A percentile compares a stretch with the other conserved stretches of the same genome.
Conservation (phyloP, 2,797 vertebrate species). For the Echiichthys vipera region DNA sequence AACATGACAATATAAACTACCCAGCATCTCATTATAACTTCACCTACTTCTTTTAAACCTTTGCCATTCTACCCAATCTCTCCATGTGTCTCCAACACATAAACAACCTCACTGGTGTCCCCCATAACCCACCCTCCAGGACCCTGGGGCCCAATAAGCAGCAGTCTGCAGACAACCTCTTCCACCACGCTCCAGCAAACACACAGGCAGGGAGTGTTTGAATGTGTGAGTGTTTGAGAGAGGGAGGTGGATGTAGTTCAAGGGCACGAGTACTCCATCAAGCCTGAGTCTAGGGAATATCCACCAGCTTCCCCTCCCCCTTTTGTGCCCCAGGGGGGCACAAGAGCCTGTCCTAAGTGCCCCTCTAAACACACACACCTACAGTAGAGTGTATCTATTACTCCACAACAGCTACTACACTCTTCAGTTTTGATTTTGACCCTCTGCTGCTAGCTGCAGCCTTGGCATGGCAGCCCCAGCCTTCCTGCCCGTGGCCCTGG, state of each 20-base stretch:
- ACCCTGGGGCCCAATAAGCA: constrained; percentile 88
- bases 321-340: constrained; percentile 22
- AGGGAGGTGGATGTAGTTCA: constrained; percentile 76
- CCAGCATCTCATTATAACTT: constrained; percentile 23
- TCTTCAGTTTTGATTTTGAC: constrained; percentile 50
- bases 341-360: constrained; percentile 30
- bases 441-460: constrained; percentile 51
- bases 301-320: constrained; percentile 35
- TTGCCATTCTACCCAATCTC: constrained; percentile 48
- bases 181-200: constrained; percentile 77
- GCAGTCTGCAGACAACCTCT: constrained; percentile 85
- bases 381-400: constrained; percentile 27
- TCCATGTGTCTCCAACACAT: constrained; percentile 53
- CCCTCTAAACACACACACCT: constrained; percentile 26
- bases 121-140: constrained; percentile 60
- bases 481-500: constrained; percentile 54
- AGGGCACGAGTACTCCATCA: constrained; percentile 80
- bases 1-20: constrained; percentile 2
- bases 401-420: constrained; percentile 10
- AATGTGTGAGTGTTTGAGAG: constrained; percentile 47
- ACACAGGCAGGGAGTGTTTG: constrained; percentile 62
- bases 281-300: constrained; percentile 74
- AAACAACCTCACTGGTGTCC: constrained; percentile 68
- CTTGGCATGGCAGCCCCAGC: constrained; percentile 38
- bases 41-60: constrained; percentile 37